Evolutionary conservation across 2,888 invertebrate species (phyloP).

Genomic region (Sarcophaga rosellei): DNA sequence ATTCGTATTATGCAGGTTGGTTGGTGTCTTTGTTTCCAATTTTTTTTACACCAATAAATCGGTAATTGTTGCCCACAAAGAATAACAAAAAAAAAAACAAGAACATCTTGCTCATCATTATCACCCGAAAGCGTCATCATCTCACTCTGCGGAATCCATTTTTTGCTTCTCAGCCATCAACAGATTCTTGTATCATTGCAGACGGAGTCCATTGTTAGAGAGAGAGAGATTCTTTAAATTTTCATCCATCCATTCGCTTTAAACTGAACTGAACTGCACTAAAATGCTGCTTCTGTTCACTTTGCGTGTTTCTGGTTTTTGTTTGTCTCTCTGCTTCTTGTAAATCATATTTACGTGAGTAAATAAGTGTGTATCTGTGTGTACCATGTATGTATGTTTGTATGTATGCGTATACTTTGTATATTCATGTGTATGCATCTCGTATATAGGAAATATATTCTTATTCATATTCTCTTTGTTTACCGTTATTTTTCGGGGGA

Average conservation of each 20-base stretch:
- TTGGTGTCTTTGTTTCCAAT: not conserved
- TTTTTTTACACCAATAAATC: constrained; percentile 5
- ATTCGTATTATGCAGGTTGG: not conserved
- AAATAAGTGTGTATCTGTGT: not conserved
- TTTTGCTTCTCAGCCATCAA: not conserved
- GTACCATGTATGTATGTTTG: not conserved
- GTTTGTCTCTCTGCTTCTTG: constrained; percentile 22
- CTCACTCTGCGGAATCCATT: no score
- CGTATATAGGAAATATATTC: constrained; percentile 45
- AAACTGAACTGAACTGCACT: no score
- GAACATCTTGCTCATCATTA: not conserved
- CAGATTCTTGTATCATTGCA: not conserved
- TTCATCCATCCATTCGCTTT: no score
- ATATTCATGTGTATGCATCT: not conserved
- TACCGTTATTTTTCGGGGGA: constrained; percentile 21
- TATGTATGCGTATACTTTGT: not conserved
- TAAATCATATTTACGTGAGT: constrained; percentile 35
- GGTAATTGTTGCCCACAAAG: not conserved
- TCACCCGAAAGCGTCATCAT: no score
- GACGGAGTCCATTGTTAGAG: not conserved
- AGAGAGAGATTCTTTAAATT: not conserved
- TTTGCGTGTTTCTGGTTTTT: constrained; percentile 53
- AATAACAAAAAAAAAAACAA: not conserved
- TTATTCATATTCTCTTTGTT: constrained; percentile 17
- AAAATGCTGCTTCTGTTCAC: constrained; percentile 9